Conservation (phyloP, 2,797 vertebrate genomes). For the Hippoglossus hippoglossus region DNA sequence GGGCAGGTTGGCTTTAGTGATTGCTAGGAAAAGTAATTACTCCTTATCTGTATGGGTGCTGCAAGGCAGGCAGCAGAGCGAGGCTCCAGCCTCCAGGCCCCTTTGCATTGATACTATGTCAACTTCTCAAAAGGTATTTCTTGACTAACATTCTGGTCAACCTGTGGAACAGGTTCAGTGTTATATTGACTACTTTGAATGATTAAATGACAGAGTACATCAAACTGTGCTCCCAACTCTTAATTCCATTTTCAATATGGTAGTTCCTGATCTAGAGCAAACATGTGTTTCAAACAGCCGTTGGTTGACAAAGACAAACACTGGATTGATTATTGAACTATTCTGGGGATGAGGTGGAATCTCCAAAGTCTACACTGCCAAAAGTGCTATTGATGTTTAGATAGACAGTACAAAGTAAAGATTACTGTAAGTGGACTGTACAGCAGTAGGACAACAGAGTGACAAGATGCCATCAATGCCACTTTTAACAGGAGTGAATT, state of each 20-base stretch:
- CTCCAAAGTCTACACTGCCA: neutral
- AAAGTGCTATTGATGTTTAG: slow-evolving; percentile 30
- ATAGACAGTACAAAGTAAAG: slow-evolving; percentile 26
- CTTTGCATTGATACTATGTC: slow-evolving; percentile 52
- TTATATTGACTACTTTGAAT: slow-evolving; percentile 37
- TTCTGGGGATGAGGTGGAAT: slow-evolving; percentile 4
- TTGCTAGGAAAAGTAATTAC: slow-evolving; percentile 77
- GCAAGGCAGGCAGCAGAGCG: slow-evolving; percentile 30
- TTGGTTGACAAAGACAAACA: slow-evolving; percentile 16
- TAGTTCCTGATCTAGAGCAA: slow-evolving; percentile 14
- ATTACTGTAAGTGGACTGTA: slow-evolving; percentile 18
- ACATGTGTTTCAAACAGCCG: slow-evolving; percentile 5
- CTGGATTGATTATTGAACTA: slow-evolving; percentile 38
- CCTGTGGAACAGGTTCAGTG: slow-evolving; percentile 26
- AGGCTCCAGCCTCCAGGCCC: slow-evolving; percentile 30
- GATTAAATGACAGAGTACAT: slow-evolving; percentile 29
- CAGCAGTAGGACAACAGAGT: slow-evolving; percentile 9
- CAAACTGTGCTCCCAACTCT: slow-evolving; percentile 31
- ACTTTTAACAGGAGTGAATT: slow-evolving; percentile 15
- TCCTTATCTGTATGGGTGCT: slow-evolving; percentile 71
- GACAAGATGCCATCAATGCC: slow-evolving; percentile 34
- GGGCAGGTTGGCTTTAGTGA: slow-evolving; percentile 55
- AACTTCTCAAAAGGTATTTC: slow-evolving; percentile 44
- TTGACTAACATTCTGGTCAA: slow-evolving; percentile 34
- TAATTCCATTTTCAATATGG: slow-evolving; percentile 50